Evolutionary conservation across 2,113 vertebrate species (phyloP), one percentile per base, ranked within the genome.

Genomic region (Aldabrachelys gigantea): DNA sequence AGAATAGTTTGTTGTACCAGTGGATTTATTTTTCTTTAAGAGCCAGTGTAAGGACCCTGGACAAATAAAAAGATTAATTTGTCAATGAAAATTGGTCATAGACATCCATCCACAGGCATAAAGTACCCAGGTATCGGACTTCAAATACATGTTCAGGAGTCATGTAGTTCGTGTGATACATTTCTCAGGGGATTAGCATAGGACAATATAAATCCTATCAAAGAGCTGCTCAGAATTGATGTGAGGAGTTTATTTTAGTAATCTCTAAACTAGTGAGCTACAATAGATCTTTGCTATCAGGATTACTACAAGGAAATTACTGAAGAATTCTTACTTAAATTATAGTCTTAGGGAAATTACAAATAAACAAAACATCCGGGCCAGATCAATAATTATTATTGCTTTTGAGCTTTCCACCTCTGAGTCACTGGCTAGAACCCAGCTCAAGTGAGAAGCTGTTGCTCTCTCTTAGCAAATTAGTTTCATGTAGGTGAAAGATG

Each of bases 1-100:
- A 83, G 82, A 2, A 27, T 38, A 41, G 35, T 38, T 69, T 69
- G 35, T 38, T 38, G 65, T 69, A 88, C 41, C 14, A 85, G 76
- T 50, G 12, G 59, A 21, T 4, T 4, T 69, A 8, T 53, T 82
- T 87, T 80, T 44, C 52, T 87, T 91, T 75, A 90, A 8, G 53
- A 79, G 31, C 38, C 3, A 50, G 79, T 93, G 49, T 80, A 93
- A 57, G 21, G 81, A 1, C 27, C 44, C 19, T 81, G 69, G 89
- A 88, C 93, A 92, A 88, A 92, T 79, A 57, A 94, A 50, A 17
- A 89, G 29, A 47, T 92, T 90, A 89, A 81, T 53, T 24, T 96
- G 14, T 49, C 56, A 82, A 47, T 92, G 88, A 84, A 79, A 93
- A 90, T 87, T 91, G 79, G 87, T 84, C 35, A 0, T 0, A 86